These are phyloP conservation scores for Cossypha caffra DNA, from an alignment of 2,797 vertebrate genomes.

Conservation along the genomic window DNA sequence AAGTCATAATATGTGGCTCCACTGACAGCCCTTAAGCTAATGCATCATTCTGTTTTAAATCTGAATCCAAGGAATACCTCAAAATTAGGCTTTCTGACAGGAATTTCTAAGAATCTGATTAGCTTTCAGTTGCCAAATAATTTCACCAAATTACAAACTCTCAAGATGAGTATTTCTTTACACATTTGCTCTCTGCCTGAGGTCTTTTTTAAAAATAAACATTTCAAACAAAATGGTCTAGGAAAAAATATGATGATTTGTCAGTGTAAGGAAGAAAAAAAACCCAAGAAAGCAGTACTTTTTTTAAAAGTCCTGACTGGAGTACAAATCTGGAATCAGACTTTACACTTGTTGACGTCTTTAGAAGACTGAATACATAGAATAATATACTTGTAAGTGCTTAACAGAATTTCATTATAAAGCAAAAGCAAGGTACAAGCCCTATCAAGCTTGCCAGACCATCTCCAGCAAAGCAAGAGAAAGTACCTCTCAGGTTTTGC, in stretches of 20 bases:
- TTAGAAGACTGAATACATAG: background rate
- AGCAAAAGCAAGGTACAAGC: background rate
- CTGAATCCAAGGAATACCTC: background rate
- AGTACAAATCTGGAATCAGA: background rate
- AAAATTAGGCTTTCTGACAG: background rate
- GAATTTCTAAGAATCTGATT: background rate
- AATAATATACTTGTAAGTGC: background rate
- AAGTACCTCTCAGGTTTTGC: background rate
- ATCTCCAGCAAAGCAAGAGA: background rate
- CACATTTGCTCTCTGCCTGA: background rate
- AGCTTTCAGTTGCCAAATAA: background rate
- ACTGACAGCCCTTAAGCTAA: background rate
- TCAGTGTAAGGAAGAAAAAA: background rate
- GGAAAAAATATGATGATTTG: background rate
- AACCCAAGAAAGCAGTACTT: background rate
- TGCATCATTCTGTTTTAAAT: background rate
- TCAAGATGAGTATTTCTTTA: background rate
- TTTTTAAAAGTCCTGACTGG: accelerated
- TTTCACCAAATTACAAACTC: background rate
- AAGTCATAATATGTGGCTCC: background rate
- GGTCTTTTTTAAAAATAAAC: background rate
- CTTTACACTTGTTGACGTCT: background rate
- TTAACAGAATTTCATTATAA: background rate
- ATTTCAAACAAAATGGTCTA: background rate
- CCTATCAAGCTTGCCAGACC: background rate